phyloP scores from a whole-genome alignment of 2,113 vertebrate species.

The Apus apus region DNA sequence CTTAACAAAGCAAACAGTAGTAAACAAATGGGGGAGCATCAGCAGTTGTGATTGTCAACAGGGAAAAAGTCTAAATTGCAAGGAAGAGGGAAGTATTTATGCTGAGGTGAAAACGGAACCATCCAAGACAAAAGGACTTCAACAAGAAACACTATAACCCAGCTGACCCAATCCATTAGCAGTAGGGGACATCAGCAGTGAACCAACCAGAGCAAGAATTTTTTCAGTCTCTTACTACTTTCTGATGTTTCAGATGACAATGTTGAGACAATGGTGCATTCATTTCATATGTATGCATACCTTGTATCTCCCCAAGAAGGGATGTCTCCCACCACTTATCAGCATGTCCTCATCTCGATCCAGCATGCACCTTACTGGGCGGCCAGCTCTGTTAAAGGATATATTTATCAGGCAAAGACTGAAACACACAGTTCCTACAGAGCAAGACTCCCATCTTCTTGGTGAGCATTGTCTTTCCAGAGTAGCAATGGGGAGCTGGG shows the following conservation, averaged over 20 bases:
- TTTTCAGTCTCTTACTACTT: neutral
- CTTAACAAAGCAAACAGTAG: neutral
- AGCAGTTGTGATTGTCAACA: neutral
- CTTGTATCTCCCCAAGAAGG: slow-evolving; percentile 91
- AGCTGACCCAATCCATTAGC: neutral
- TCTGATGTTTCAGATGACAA: neutral
- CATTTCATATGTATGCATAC: slow-evolving; percentile 56
- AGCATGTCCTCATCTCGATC: slow-evolving; percentile 97
- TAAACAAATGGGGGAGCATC: neutral
- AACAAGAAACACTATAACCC: neutral
- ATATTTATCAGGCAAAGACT: neutral
- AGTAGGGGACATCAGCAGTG: neutral
- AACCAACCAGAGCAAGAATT: neutral
- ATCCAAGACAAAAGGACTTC: neutral
- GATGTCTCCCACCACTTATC: slow-evolving; percentile 91
- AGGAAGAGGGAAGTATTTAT: neutral
- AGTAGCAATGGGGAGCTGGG: neutral
- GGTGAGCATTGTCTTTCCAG: neutral
- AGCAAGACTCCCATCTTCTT: neutral
- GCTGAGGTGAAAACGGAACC: neutral
- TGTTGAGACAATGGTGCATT: neutral
- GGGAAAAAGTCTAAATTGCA: neutral
- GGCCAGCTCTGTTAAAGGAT: slow-evolving; percentile 75
- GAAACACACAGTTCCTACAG: neutral
- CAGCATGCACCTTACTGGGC: slow-evolving; percentile 92